phyloP scores from a whole-genome alignment of 2,888 invertebrate species.

The Heliconius hortense region DNA sequence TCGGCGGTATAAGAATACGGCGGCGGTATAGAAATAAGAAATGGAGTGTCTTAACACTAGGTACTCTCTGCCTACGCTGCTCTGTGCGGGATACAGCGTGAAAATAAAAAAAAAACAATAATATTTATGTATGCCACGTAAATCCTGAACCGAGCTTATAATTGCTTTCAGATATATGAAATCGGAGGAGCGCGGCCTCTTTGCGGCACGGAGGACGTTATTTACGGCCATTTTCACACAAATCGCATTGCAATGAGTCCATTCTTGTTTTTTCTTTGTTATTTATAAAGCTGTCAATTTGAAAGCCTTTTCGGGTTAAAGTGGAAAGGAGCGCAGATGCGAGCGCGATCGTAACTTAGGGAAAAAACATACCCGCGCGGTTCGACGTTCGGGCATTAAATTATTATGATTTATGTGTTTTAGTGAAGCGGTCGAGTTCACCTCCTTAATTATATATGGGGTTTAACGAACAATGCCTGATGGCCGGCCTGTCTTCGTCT shows the following conservation, averaged over 20 bases:
- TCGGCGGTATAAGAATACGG: too few species aligned
- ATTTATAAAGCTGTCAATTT: slow-evolving; percentile 77
- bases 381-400: slow-evolving; percentile 65
- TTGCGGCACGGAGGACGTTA: slow-evolving; percentile 44
- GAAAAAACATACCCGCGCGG: slow-evolving; percentile 58
- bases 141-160: slow-evolving; percentile 4
- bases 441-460: slow-evolving; percentile 76
- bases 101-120: neutral
- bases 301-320: slow-evolving; percentile 63
- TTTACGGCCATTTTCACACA: slow-evolving; percentile 57
- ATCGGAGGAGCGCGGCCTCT: slow-evolving; percentile 35
- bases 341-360: slow-evolving; percentile 62
- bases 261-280: slow-evolving; percentile 49
- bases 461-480: slow-evolving; percentile 69
- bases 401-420: slow-evolving; percentile 81
- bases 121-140: slow-evolving; percentile 10
- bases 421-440: slow-evolving; percentile 60
- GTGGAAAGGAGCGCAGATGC: slow-evolving; percentile 67
- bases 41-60: neutral
- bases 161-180: slow-evolving; percentile 31
- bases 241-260: slow-evolving; percentile 39
- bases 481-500: slow-evolving; percentile 49
- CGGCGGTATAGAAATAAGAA: too few species aligned
- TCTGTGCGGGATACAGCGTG: neutral
- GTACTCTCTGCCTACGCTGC: neutral